phyloP scores from a whole-genome alignment of 2,797 vertebrate species.

The Eremophila alpestris region DNA sequence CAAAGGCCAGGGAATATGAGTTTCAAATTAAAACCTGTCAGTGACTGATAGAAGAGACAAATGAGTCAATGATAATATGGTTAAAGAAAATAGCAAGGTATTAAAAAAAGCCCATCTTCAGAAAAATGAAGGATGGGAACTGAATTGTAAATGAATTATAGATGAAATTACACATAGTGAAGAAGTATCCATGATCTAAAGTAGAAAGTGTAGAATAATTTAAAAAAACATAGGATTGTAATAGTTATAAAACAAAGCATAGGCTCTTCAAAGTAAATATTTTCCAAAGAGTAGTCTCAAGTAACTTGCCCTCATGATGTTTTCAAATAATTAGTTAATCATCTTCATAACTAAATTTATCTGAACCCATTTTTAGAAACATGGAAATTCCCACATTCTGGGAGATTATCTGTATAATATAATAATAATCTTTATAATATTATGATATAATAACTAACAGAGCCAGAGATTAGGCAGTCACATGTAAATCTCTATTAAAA shows the following conservation, averaged over 20 bases:
- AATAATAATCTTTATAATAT: background rate
- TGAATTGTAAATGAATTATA: background rate
- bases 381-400: background rate
- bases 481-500: background rate
- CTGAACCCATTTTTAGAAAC: background rate
- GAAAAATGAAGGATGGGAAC: background rate
- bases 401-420: background rate
- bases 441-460: background rate
- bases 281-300: background rate
- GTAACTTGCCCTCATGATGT: background rate
- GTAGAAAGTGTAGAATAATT: background rate
- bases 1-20: background rate
- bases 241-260: background rate
- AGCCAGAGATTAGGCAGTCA: background rate
- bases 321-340: background rate
- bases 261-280: background rate
- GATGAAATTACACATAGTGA: background rate
- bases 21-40: conserved; percentile 5
- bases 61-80: background rate
- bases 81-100: background rate
- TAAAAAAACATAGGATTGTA: background rate
- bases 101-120: background rate
- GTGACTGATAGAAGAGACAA: background rate
- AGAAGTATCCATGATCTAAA: background rate
- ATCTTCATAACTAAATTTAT: background rate